Base-by-base conservation (phyloP, 1,140 invertebrate species). In the Drosophila hydei region DNA sequence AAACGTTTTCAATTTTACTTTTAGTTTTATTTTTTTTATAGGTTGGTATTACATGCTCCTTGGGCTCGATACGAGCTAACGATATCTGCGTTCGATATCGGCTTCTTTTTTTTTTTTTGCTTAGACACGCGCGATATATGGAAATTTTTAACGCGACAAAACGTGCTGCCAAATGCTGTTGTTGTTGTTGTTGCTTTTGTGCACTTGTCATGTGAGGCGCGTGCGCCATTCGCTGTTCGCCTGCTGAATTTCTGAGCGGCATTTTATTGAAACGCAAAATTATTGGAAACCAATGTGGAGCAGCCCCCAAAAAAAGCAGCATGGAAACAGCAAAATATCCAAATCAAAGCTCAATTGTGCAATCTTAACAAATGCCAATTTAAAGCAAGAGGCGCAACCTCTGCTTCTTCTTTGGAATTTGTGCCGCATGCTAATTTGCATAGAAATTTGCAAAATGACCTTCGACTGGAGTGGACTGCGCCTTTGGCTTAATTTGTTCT, bases 81-180 rank as follows among this genome's bases (percentile, higher is more conserved):
- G 48, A 43, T 71, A 71, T 64, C 68, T 58, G 43, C 33, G 52
- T 51, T 14, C 68, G 56, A 58, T 71, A 71, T 71, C 61, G 56
- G 61, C 16, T 30, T 60, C 3, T 12, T 33, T 8, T 33, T 11
- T 33, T 33, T 33, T 3, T 33, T 33, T 33, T 33, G 30, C 30
- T 85, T 88, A 87, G 83, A 83, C 83, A 87, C 83, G 78, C 70
- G 61, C 55, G 67, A 58, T 42, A 25, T 72, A 84, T 79, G 75
- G 40, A 83, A 85, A 75, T 88, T 87, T 75, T 59, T 65, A 67
- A 87, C 67, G 75, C 70, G 38, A 51, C 42, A 48, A 48, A 80
- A 87, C 77, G 75, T 85, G 81, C 72, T 77, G 59, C 56, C 77
- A 75, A 56, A 48, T 14, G 33, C 19, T 58, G 47, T 36, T n/a